A percentile compares a stretch with the other conserved stretches of the same genome.
phyloP scores from a whole-genome alignment of 2,888 invertebrate species.

The Lepidonotus clava region DNA sequence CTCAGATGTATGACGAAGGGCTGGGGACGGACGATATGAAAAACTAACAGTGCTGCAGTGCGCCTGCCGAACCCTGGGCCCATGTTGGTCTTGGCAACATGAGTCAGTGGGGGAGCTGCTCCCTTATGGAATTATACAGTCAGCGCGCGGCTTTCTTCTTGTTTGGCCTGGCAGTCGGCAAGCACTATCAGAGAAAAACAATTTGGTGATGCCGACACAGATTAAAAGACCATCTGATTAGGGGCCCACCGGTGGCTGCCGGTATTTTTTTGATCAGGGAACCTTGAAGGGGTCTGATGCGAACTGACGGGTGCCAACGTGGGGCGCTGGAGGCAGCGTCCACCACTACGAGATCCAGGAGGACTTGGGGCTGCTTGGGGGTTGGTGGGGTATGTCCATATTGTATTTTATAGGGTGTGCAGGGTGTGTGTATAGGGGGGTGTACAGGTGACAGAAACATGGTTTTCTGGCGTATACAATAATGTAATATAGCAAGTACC shows the following conservation, averaged over 20 bases:
- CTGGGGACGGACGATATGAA: slow-evolving; percentile 7
- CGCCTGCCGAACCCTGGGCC: background rate
- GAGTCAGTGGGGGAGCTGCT: too few relatives aligned
- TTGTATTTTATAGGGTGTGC: too few relatives aligned
- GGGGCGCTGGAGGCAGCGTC: too few relatives aligned
- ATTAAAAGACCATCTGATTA: slow-evolving; percentile 35
- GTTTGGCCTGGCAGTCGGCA: slow-evolving; percentile 42
- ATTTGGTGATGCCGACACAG: slow-evolving; percentile 28
- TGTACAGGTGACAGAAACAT: too few relatives aligned
- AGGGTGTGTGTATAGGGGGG: too few relatives aligned
- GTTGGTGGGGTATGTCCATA: too few relatives aligned
- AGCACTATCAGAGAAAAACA: slow-evolving; percentile 45
- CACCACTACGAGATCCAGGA: too few relatives aligned
- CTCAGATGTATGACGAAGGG: too few relatives aligned
- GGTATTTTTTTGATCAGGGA: background rate
- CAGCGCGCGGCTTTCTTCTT: slow-evolving; percentile 5
- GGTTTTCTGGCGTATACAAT: too few relatives aligned
- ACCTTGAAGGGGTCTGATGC: background rate
- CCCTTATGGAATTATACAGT: background rate
- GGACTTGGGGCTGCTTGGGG: too few relatives aligned
- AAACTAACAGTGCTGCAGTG: background rate
- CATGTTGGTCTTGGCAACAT: slow-evolving; percentile 7
- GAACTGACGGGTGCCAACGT: too few relatives aligned
- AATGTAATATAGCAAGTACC: too few relatives aligned
- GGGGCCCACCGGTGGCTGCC: background rate